These are phyloP conservation scores for Glyphotaelius pellucidus DNA, from an alignment of 2,888 invertebrate species.

Conservation along the genomic window DNA sequence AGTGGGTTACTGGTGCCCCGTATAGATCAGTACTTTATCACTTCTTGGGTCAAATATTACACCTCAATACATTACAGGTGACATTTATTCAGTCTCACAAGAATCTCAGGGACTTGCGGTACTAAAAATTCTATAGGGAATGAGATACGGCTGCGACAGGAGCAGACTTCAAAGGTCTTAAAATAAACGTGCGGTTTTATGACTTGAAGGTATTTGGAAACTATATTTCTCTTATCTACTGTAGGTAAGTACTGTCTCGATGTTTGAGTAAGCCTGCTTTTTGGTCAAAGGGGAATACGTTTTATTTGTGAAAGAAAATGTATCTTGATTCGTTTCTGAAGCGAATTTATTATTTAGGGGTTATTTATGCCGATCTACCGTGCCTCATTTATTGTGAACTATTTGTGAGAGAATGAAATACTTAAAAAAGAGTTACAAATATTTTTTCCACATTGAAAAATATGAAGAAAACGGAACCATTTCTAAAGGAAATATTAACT, in stretches of 20 bases:
- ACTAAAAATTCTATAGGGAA: constrained; percentile 16
- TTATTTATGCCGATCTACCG: background rate
- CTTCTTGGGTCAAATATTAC: constrained; percentile 12
- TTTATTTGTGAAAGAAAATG: background rate
- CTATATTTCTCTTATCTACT: background rate
- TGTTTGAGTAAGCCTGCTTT: background rate
- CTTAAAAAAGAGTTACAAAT: too few relatives aligned
- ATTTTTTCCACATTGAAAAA: too few relatives aligned
- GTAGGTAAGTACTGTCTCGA: background rate
- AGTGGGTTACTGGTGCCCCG: background rate
- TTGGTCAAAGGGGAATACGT: background rate
- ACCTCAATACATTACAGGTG: constrained; percentile 9
- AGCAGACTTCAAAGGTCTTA: background rate
- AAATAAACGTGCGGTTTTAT: constrained; percentile 38
- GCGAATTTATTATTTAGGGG: background rate
- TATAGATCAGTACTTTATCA: constrained; percentile 13
- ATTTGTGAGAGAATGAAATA: background rate
- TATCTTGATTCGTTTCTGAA: background rate
- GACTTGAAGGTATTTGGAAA: constrained; percentile 36
- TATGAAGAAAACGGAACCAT: too few relatives aligned
- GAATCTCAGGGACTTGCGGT: background rate
- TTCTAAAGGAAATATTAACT: too few relatives aligned
- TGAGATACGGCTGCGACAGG: background rate
- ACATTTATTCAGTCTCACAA: constrained; percentile 5
- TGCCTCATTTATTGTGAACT: background rate